Conservation (phyloP, 2,797 vertebrate genomes). For the Nyctalus aviator region DNA sequence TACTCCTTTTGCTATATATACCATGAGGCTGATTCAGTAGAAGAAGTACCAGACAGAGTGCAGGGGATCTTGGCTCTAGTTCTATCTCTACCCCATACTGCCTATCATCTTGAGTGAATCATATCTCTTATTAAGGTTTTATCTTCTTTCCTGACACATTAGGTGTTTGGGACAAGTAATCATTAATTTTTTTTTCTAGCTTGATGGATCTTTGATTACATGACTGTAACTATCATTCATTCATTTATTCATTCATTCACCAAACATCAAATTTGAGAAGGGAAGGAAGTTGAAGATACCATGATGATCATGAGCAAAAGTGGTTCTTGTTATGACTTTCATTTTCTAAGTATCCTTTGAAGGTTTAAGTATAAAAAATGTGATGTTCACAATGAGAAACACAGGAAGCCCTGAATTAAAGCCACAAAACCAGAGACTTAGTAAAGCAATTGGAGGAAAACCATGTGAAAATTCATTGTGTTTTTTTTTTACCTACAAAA, state of each 20-base stretch:
- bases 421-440: background rate
- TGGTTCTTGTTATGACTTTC: background rate
- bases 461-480: background rate
- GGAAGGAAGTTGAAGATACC: background rate
- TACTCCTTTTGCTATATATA: background rate
- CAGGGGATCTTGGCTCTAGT: background rate
- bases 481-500: background rate
- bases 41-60: background rate
- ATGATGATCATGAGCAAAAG: background rate
- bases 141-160: background rate
- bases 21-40: background rate
- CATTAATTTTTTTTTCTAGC: background rate
- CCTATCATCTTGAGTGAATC: background rate
- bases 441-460: background rate
- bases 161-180: background rate
- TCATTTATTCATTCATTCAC: background rate
- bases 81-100: background rate
- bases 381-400: slow-evolving; percentile 21
- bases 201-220: slow-evolving; percentile 29
- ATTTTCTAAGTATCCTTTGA: slow-evolving; percentile 37
- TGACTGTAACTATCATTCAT: background rate
- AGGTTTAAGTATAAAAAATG: background rate
- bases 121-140: background rate
- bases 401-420: slow-evolving; percentile 6
- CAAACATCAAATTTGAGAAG: slow-evolving; percentile 25